Evolutionary conservation across 2,888 invertebrate genomes (phyloP).

Genomic region (Camponotus fellah): DNA sequence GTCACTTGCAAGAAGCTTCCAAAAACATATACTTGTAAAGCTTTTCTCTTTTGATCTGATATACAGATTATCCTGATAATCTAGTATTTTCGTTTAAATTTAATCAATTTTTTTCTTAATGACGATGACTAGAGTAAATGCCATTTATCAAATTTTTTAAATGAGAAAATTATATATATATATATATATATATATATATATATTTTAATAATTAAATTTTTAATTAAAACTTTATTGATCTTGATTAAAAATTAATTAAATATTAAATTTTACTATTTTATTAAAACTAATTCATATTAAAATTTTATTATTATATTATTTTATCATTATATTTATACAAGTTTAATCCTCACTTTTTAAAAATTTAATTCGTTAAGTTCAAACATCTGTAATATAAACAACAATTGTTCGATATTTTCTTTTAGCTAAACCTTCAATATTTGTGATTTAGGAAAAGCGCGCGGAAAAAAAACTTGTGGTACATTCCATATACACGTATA

Average conservation of each 20-base stretch:
- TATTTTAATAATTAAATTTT: constrained; percentile 9
- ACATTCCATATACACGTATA: constrained; percentile 22
- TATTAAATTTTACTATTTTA: not conserved
- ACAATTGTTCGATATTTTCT: constrained; percentile 11
- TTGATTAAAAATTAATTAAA: not conserved
- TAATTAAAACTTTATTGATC: not conserved
- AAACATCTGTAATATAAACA: not conserved
- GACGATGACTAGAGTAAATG: not conserved
- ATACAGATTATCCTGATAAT: not conserved
- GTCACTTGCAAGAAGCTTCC: constrained; percentile 34
- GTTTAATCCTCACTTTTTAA: not conserved
- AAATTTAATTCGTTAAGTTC: not conserved
- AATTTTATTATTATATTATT: not conserved
- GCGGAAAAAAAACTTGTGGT: constrained; percentile 19
- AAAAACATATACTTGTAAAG: constrained; percentile 24
- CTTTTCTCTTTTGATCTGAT: constrained; percentile 21
- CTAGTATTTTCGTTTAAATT: constrained; percentile 5
- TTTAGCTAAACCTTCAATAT: not conserved
- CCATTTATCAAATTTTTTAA: constrained; percentile 10
- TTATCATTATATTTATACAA: not conserved
- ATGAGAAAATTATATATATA: not conserved
- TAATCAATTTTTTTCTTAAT: not conserved
- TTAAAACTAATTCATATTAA: not conserved
- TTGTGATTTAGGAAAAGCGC: constrained; percentile 1
- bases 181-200: not conserved